Conservation (phyloP, 2,888 invertebrate genomes). For the Aleiodes alternator region DNA sequence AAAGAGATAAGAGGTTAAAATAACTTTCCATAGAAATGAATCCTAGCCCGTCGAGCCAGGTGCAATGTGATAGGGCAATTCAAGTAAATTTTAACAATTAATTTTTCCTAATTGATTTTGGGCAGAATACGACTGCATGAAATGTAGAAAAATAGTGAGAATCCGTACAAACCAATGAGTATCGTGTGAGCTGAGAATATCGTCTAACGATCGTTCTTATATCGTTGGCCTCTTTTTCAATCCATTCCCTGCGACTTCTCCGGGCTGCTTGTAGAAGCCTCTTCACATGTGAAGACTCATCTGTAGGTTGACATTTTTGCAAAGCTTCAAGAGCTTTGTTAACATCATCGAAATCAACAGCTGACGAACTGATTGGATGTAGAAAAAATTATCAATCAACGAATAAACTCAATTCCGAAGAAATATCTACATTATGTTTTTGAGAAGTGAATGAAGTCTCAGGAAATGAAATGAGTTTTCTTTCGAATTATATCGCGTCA, state of each 20-base stretch:
- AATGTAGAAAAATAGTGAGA: background rate
- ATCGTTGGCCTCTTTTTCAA: background rate
- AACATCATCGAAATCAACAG: background rate
- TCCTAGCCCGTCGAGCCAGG: background rate
- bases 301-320: background rate
- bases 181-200: background rate
- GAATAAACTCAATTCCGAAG: background rate
- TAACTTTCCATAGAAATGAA: background rate
- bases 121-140: background rate
- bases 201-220: background rate
- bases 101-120: background rate
- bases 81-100: background rate
- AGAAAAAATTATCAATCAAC: too few species aligned
- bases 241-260: background rate
- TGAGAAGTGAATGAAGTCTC: too few species aligned
- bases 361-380: background rate
- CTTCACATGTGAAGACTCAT: conserved; percentile 3
- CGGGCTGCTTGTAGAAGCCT: background rate
- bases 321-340: background rate
- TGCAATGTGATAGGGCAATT: background rate
- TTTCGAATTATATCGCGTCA: background rate
- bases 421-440: background rate
- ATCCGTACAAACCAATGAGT: background rate
- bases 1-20: background rate
- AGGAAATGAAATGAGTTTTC: too few species aligned